A percentile compares a stretch with the other conserved stretches of the same genome.
Conservation (phyloP, 2,797 vertebrate species). For the Darevskia nairensis region DNA sequence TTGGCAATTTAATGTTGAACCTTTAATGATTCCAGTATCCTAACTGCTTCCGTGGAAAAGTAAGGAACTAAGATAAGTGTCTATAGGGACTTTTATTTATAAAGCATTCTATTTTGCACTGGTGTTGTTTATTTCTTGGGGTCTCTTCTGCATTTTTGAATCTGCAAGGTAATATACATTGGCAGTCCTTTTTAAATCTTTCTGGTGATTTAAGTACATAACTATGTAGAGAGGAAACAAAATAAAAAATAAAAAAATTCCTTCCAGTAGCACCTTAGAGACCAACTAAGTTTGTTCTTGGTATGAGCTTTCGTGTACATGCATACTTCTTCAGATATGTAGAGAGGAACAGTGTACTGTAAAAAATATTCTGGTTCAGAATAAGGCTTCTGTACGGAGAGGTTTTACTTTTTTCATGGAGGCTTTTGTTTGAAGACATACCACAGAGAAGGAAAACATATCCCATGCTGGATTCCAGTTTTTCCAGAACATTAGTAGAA, state of each 20-base stretch:
- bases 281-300: too few species aligned
- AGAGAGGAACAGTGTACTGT: neutral
- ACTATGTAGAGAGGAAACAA: neutral
- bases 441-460: conserved; percentile 25
- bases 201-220: neutral
- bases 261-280: too few species aligned
- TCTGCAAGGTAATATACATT: conserved; percentile 16
- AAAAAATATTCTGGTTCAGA: neutral
- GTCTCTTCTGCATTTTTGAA: neutral
- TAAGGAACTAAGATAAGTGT: neutral
- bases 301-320: too few species aligned
- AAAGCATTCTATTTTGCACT: neutral
- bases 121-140: neutral
- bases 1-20: neutral
- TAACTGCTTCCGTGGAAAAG: neutral
- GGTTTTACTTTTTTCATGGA: neutral
- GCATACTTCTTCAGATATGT: neutral
- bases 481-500: conserved; percentile 40
- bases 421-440: conserved; percentile 48
- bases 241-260: too few species aligned
- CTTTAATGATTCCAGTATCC: neutral
- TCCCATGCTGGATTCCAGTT: conserved; percentile 11
- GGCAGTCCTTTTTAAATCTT: neutral
- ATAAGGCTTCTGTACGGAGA: neutral
- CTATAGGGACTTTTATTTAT: neutral